These are phyloP conservation scores for Taxidea taxus DNA, from an alignment of 2,113 vertebrate genomes.

Conservation along the genomic window DNA sequence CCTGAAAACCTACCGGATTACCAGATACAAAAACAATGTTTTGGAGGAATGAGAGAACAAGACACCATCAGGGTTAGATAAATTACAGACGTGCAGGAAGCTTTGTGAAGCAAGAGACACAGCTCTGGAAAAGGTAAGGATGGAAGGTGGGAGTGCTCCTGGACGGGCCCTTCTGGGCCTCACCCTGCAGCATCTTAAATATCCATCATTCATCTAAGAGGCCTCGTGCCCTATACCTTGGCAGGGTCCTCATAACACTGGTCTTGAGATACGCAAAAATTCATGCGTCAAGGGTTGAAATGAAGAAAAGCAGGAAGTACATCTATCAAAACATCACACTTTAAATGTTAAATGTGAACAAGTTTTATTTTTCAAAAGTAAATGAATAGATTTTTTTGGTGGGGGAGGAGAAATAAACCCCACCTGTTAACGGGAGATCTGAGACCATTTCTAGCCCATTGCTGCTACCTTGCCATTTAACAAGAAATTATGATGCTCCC, in stretches of 20 bases:
- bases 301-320: not conserved
- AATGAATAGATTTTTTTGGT: not conserved
- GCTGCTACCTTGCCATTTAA: not conserved
- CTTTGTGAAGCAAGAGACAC: not conserved
- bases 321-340: not conserved
- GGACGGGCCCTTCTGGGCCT: not conserved
- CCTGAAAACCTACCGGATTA: not conserved
- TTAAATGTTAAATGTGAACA: not conserved
- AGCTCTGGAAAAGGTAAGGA: not conserved
- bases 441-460: not conserved
- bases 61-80: not conserved
- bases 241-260: not conserved
- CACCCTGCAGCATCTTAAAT: not conserved
- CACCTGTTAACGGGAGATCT: not conserved
- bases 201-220: not conserved
- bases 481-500: not conserved
- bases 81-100: not conserved
- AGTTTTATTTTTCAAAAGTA: not conserved
- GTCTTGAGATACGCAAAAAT: not conserved
- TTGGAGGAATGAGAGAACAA: not conserved
- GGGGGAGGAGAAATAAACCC: not conserved
- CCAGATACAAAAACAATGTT: not conserved
- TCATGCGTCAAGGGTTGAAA: not conserved
- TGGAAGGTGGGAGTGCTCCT: not conserved
- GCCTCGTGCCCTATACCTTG: fast-evolving